These are phyloP conservation scores for Chondrosia reniformis DNA, from an alignment of 37 sponge, comb jelly and placozoan species.

Conservation along the genomic window DNA sequence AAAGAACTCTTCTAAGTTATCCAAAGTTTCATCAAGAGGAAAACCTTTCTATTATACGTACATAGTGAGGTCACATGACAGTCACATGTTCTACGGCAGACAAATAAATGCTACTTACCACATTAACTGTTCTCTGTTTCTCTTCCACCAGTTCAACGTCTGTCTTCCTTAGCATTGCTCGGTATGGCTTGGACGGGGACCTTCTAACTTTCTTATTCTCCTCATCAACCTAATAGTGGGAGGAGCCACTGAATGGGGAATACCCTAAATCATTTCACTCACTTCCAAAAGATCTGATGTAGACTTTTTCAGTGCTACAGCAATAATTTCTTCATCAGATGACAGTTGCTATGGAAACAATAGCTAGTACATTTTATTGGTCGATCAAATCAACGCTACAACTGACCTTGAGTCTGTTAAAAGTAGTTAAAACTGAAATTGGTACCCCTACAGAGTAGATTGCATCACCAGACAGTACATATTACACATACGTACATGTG, in stretches of 20 bases:
- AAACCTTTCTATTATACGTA: slow-evolving; percentile 89
- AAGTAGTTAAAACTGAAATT: slow-evolving; percentile 55
- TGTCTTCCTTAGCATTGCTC: slow-evolving; percentile 17
- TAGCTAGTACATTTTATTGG: not conserved
- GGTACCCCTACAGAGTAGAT: slow-evolving; percentile 54
- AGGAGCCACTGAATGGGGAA: not conserved
- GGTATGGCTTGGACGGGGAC: slow-evolving; percentile 19
- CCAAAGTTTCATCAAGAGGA: slow-evolving; percentile 46
- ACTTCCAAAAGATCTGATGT: slow-evolving; percentile 62
- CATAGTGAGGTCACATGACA: too few relatives aligned
- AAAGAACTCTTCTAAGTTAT: slow-evolving; percentile 63
- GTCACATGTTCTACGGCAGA: not conserved
- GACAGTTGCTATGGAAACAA: slow-evolving; percentile 42
- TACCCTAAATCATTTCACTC: not conserved
- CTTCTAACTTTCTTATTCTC: slow-evolving; percentile 49
- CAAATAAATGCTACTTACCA: slow-evolving; percentile 31
- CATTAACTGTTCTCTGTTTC: slow-evolving; percentile 56
- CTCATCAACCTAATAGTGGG: slow-evolving; percentile 34
- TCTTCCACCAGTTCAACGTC: slow-evolving; percentile 40
- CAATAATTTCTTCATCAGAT: slow-evolving; percentile 53
- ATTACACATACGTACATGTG: not conserved
- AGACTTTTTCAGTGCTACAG: slow-evolving; percentile 54
- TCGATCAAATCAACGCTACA: not conserved
- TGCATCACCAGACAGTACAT: not conserved
- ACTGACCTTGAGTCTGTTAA: slow-evolving; percentile 76